Evolutionary conservation across 2,797 vertebrate genomes (phyloP), one percentile per base, ranked within the genome.

Genomic region (Stomatorhinus walkeri): DNA sequence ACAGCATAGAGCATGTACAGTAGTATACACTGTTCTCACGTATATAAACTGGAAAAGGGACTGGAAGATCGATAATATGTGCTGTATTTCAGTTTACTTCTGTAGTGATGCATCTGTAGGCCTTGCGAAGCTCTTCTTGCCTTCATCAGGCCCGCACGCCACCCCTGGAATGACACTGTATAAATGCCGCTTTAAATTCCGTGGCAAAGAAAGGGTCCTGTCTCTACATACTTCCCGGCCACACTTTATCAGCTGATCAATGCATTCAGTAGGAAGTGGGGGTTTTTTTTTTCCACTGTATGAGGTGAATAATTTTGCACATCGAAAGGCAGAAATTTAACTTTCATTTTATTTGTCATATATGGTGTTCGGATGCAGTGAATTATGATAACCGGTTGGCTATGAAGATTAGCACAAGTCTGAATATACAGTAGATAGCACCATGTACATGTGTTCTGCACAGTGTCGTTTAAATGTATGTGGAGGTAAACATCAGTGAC

Each of bases 301-400:
- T 43, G 76, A 46, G 76, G 32, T 76, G 68, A 76, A 76, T 36
- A 76, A 76, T 76, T 76, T 76, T 76, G 68, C 68, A 76, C 68
- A 36, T 32, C 36, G 64, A 32, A 72, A 36, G 64, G 28, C 4
- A 14, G 64, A 76, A 76, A 76, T 36, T 36, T 19, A 19, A 36
- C 68, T 76, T 76, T 76, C 32, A 76, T 76, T 76, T 76, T 40
- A 76, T 76, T 76, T 76, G 32, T 76, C 12, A 16, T 36, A 72
- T 72, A 32, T 40, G 32, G 68, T 16, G 68, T 40, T 36, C 1
- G 12, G 28, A 72, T 40, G 10, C 32, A 36, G 68, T 16, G 28
- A 76, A 76, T 76, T 76, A 4, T 3, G 14, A 40, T 76, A 76
- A 76, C 32, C 14, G 16, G 3, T 40, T 76, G 68, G 28, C 28